Evolutionary conservation across 2,113 vertebrate species (phyloP), one percentile per base, ranked within the genome.

Genomic region (Thermophis baileyi): DNA sequence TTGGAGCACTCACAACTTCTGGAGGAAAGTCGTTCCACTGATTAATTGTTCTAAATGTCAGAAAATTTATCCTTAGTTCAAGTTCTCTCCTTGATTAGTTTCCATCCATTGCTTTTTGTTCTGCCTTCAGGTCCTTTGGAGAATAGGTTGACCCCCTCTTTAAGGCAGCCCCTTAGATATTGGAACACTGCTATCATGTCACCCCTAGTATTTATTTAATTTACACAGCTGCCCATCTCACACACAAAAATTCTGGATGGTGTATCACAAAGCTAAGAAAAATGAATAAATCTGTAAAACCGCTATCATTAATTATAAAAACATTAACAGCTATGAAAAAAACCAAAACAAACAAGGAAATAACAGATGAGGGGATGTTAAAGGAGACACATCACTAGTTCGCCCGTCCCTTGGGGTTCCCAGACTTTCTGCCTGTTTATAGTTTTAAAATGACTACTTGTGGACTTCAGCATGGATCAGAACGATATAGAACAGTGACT

Each of bases 401-500:
- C 2, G 0, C 55, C 63, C 4, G 1, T 69, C 63, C 63, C 63
- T 69, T 69, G 63, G 1, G 30, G 5, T 69, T n/a, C 30, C 2
- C 12, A 16, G 12, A 69, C 63, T 16, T n/a, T 4, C 30, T 69
- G 30, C 30, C 4, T 69, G 30, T 86, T 86, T 51, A 51, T 44
- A 16, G 24, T 89, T 90, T 87, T 63, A 86, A 93, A 63, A 85
- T 27, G 53, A 44, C 74, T 87, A n/a, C 3, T 27, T 94, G 87
- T 88, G 86, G 11, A 87, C 89, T 69, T 85, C 92, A 24, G 85
- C 93, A 47, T 85, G 74, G 94, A 94, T n/a, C 50, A 55, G 49
- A 49, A 87, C 25, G 94, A 86, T 49, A 87, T 94, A 95, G 93
- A 93, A 88, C 14, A 8, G 14, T 93, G 74, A 96, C 92, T 50